Evolutionary conservation across 2,797 vertebrate species (phyloP), one percentile per base, ranked within the genome.

Genomic region (Alexandromys oeconomus): DNA sequence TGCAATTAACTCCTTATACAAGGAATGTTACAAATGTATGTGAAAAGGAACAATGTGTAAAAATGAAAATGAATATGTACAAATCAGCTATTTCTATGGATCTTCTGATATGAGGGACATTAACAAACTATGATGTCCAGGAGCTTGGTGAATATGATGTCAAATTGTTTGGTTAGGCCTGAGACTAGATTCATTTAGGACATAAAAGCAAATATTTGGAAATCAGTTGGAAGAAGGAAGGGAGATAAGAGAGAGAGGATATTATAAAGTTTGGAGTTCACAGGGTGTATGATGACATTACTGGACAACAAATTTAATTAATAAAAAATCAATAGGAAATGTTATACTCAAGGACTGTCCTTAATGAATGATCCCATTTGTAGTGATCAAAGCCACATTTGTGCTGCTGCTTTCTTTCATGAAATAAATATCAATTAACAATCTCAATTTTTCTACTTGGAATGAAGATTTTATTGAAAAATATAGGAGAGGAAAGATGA

Each of bases 381-480:
- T 74, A 46, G 4, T n/a, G 5, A 57, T 59, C 5, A 59, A 89
- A 94, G 15, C 11, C 82, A 48, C 0, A 73, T 21, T 25, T 94
- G 2, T 92, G 13, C 15, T 63, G 6, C 1, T 67, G 13, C 17
- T 90, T 81, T 10, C 14, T 85, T 87, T 46, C 12, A 87, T 11
- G 27, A 2, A 87, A 74, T 59, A 48, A 0, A 86, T 37, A 69
- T 73, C 37, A 31, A 79, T 80, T 85, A 74, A 31, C 7, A 92
- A 61, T 84, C 87, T 15, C 1, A 34, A 90, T 74, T 27, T 51
- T 81, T 13, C 23, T 78, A 81, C 23, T 34, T 89, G 37, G 27
- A 54, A 73, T 54, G 79, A 76, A 63, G 57, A 37, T 93, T 93
- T 91, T 86, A 21, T n/a, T 73, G 40, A 31, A 86, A 93, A 82